Evolutionary conservation across 2,797 vertebrate genomes (phyloP).

Genomic region (Labeo calbasu): DNA sequence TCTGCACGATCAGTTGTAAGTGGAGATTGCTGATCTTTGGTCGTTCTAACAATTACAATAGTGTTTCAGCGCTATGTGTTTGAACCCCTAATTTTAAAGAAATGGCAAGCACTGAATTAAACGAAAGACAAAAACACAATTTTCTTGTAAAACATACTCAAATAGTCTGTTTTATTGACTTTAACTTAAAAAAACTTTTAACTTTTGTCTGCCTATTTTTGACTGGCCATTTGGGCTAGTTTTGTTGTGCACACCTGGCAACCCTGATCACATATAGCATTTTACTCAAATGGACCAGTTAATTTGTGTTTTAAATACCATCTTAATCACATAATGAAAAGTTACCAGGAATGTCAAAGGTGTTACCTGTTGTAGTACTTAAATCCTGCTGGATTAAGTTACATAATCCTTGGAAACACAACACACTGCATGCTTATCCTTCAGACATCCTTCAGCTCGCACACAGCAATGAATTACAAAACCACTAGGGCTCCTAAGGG

Average conservation of each 20-base stretch:
- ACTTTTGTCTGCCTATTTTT: not conserved
- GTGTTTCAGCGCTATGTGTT: too few species aligned
- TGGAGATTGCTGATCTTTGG: too few species aligned
- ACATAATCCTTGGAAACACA: conserved; percentile 49
- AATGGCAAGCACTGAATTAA: not conserved
- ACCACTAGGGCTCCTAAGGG: not conserved
- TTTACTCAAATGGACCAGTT: not conserved
- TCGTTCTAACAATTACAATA: too few species aligned
- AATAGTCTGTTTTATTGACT: not conserved
- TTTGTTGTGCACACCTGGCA: not conserved
- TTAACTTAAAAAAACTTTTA: not conserved
- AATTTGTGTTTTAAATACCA: not conserved
- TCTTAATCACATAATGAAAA: conserved; percentile 20
- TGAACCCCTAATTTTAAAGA: not conserved
- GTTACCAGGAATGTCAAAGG: not conserved
- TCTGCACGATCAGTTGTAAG: too few species aligned
- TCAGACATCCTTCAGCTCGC: conserved; percentile 47
- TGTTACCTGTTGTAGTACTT: conserved; percentile 11
- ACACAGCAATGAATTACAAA: conserved; percentile 32
- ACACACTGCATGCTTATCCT: conserved; percentile 38
- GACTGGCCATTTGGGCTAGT: not conserved
- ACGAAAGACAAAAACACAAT: not conserved
- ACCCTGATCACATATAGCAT: not conserved
- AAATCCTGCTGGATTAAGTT: conserved; percentile 51
- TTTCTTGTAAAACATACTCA: not conserved